A percentile compares a stretch with the other conserved stretches of the same genome.
These are phyloP conservation scores for Brachyrhaphis roseni DNA, from an alignment of 2,797 vertebrate species.

Conservation along the genomic window DNA sequence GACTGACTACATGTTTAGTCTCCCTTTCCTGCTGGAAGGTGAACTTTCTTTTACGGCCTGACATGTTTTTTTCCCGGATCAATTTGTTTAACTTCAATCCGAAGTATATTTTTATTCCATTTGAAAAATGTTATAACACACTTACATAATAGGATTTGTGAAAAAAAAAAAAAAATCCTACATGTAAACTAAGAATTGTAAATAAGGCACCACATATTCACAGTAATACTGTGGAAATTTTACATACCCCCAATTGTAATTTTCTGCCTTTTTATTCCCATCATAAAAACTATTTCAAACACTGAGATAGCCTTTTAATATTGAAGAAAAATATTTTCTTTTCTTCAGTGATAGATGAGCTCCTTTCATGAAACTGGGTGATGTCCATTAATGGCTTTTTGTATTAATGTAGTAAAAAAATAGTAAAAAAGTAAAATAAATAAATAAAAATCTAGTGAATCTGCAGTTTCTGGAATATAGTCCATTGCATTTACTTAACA, in stretches of 20 bases:
- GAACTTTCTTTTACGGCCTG: background rate
- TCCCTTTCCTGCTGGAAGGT: background rate
- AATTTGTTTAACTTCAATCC: background rate
- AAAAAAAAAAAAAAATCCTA: background rate
- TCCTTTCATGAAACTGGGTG: background rate
- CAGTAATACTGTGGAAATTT: too few relatives aligned
- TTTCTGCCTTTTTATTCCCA: background rate
- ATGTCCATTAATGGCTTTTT: background rate
- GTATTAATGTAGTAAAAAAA: too few relatives aligned
- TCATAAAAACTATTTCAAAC: background rate
- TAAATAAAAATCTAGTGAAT: background rate
- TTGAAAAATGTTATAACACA: background rate
- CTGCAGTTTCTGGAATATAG: background rate
- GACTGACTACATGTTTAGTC: background rate
- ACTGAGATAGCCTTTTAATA: background rate
- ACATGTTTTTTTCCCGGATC: background rate
- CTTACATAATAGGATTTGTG: background rate
- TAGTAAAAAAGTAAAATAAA: background rate
- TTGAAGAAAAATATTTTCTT: background rate
- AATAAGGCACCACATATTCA: background rate
- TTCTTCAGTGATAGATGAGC: background rate
- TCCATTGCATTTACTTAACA: background rate
- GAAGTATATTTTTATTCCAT: background rate
- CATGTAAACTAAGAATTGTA: background rate
- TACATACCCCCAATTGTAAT: background rate